Evolutionary conservation across 2,797 vertebrate species (phyloP).

Genomic region (Todus mexicanus): DNA sequence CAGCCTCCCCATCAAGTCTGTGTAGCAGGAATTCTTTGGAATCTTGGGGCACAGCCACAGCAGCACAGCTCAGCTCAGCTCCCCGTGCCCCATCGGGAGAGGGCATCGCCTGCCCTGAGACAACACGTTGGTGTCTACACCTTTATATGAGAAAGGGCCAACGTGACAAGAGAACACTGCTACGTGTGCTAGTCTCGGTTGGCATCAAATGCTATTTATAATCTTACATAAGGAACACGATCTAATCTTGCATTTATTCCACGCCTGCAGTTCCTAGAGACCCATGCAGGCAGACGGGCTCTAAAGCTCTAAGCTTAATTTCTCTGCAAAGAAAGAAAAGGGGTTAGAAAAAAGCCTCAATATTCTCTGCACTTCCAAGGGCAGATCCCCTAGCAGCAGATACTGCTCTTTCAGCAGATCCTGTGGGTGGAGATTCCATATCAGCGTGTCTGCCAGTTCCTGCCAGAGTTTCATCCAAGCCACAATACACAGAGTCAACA

Average conservation of each 20-base stretch:
- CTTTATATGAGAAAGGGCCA: background rate
- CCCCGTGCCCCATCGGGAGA: background rate
- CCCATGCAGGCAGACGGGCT: rapidly evolving
- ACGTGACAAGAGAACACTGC: rapidly evolving
- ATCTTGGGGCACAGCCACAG: background rate
- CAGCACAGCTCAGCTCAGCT: background rate
- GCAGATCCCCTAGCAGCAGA: slow-evolving; percentile 13
- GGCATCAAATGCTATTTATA: background rate
- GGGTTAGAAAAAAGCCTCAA: background rate
- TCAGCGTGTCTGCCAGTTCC: slow-evolving; percentile 35
- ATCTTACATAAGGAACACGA: background rate
- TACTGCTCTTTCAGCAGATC: slow-evolving; percentile 61
- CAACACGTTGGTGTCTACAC: rapidly evolving
- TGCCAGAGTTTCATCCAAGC: slow-evolving; percentile 61
- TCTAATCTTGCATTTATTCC: background rate
- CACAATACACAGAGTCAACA: slow-evolving; percentile 46
- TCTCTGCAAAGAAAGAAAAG: background rate
- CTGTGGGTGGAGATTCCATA: slow-evolving; percentile 54
- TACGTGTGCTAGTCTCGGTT: background rate
- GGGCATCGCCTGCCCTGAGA: background rate
- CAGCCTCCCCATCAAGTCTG: background rate
- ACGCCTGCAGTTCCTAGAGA: background rate
- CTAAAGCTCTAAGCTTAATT: background rate
- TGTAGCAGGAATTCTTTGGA: background rate
- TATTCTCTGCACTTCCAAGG: background rate